Evolutionary conservation across 2,113 vertebrate genomes (phyloP).

Genomic region (Anguilla japonica): DNA sequence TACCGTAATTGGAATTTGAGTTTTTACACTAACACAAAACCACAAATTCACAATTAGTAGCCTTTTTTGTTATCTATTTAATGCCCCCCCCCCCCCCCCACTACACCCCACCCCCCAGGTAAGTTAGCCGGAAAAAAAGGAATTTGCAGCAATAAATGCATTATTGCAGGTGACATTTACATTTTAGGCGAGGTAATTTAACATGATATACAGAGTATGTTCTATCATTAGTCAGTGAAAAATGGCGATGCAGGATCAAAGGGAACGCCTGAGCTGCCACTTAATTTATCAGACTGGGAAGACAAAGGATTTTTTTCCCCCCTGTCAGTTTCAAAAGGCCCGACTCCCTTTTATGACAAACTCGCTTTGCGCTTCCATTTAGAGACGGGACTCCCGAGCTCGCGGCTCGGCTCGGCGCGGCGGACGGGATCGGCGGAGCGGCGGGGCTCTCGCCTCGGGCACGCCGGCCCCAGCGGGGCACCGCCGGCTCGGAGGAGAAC

Average conservation of each 20-base stretch:
- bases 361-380: slow-evolving; percentile 88
- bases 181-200: slow-evolving; percentile 73
- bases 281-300: slow-evolving; percentile 92
- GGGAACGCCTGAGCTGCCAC: slow-evolving; percentile 78
- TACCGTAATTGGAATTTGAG: neutral
- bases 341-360: slow-evolving; percentile 86
- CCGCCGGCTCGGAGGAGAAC: slow-evolving; percentile 71
- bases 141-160: slow-evolving; percentile 69
- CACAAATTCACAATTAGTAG: slow-evolving; percentile 70
- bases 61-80: slow-evolving; percentile 65
- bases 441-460: slow-evolving; percentile 65
- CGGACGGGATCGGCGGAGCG: slow-evolving; percentile 71
- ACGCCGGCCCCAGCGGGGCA: slow-evolving; percentile 66
- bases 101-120: slow-evolving; percentile 34
- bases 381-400: slow-evolving; percentile 81
- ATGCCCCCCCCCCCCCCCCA: slow-evolving; percentile 36
- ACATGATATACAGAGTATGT: slow-evolving; percentile 77
- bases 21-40: slow-evolving; percentile 62
- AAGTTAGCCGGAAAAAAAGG: slow-evolving; percentile 59
- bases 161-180: slow-evolving; percentile 60
- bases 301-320: slow-evolving; percentile 83
- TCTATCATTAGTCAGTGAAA: slow-evolving; percentile 77
- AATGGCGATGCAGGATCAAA: slow-evolving; percentile 82
- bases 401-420: slow-evolving; percentile 63
- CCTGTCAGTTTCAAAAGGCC: slow-evolving; percentile 85